Percentiles rank a stretch among this genome's conserved stretches.
Evolutionary conservation across 2,797 vertebrate species (phyloP).

Genomic region (Distichodus sexfasciatus): DNA sequence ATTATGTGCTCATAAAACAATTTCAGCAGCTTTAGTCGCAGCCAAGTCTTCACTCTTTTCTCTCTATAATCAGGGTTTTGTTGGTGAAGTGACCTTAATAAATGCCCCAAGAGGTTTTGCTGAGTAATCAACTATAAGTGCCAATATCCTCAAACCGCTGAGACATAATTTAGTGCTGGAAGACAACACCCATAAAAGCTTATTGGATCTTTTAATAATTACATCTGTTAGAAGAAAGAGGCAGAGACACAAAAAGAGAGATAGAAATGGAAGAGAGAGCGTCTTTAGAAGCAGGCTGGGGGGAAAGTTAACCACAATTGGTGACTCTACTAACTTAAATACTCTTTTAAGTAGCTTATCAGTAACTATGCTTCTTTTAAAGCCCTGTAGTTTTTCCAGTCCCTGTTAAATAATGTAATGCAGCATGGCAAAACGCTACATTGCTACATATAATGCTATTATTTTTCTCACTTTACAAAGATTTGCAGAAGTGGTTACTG

Average conservation of each 20-base stretch:
- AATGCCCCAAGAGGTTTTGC: background rate
- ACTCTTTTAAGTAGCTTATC: no score
- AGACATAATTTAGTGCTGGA: background rate
- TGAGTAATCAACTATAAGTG: background rate
- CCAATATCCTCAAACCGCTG: background rate
- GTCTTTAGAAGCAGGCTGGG: no score
- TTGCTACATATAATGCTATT: no score
- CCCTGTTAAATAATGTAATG: no score
- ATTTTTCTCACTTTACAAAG: no score
- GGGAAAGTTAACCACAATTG: no score
- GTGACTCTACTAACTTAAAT: no score
- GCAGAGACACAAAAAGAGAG: background rate
- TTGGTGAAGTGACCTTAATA: background rate
- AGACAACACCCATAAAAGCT: background rate
- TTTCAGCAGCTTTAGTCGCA: conserved; percentile 1
- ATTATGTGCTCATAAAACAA: conserved; percentile 18
- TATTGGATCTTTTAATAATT: background rate
- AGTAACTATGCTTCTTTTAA: no score
- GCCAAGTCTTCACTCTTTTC: background rate
- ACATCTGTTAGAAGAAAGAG: background rate
- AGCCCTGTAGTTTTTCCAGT: no score
- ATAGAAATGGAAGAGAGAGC: background rate
- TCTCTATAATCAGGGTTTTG: background rate
- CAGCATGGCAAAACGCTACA: no score
- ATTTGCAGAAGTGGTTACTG: no score